Percentiles rank a stretch among this genome's conserved stretches.
These are phyloP conservation scores for Thereva nobilitata DNA, from an alignment of 2,888 invertebrate species.

Conservation along the genomic window DNA sequence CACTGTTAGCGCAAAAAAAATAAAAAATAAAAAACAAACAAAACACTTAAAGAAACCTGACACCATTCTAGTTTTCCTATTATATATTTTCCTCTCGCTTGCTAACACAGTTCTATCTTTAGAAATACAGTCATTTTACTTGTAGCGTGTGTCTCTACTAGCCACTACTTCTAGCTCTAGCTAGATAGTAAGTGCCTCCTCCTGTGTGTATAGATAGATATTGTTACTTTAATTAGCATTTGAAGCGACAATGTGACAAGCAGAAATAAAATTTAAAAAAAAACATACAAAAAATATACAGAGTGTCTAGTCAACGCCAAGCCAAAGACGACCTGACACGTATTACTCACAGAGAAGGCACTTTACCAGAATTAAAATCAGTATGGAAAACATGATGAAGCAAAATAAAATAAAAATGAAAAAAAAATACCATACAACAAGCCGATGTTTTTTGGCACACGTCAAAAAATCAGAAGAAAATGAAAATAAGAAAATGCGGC, in stretches of 20 bases:
- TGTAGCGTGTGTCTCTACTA: too few relatives aligned
- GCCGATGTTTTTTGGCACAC: conserved; percentile 28
- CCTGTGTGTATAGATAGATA: background rate
- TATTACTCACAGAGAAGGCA: too few relatives aligned
- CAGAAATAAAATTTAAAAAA: background rate
- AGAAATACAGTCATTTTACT: too few relatives aligned
- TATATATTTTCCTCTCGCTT: too few relatives aligned
- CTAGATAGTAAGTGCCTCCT: conserved; percentile 7
- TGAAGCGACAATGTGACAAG: conserved; percentile 21
- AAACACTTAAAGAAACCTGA: too few relatives aligned
- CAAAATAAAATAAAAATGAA: conserved; percentile 12
- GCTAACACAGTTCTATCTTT: too few relatives aligned
- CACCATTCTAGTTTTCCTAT: too few relatives aligned
- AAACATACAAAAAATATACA: conserved; percentile 12
- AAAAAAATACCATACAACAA: conserved; percentile 16
- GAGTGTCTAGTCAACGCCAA: background rate
- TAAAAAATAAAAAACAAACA: too few relatives aligned
- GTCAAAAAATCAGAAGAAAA: conserved; percentile 25
- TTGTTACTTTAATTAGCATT: conserved; percentile 29
- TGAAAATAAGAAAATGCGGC: conserved; percentile 15
- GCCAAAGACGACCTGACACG: too few relatives aligned
- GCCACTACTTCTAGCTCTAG: too few relatives aligned
- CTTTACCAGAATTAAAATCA: too few relatives aligned
- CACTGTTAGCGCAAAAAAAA: background rate
- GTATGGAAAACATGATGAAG: too few relatives aligned